Conservation (phyloP, 2,113 vertebrate species). For the Notechis scutatus region DNA sequence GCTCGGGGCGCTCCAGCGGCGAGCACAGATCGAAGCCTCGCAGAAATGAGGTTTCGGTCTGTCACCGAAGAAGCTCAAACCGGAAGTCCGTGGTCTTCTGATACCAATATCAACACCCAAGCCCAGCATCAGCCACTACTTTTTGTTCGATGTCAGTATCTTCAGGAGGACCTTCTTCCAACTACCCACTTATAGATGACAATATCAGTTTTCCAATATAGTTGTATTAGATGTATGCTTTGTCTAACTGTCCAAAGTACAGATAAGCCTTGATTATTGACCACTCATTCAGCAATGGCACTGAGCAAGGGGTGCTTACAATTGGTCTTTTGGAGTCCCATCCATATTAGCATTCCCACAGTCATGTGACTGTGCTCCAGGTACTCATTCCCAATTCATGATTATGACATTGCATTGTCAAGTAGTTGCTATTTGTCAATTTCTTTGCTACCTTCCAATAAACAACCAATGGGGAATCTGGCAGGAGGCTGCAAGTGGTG, state of each 20-base stretch:
- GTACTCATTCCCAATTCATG: background rate
- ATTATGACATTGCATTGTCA: background rate
- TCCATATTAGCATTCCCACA: background rate
- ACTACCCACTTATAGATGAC: background rate
- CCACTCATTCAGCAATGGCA: background rate
- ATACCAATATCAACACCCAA: background rate
- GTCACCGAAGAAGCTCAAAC: too few species aligned
- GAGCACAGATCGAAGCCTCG: too few species aligned
- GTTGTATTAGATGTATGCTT: background rate
- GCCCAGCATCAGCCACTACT: background rate
- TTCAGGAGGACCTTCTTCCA: background rate
- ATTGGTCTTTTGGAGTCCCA: background rate
- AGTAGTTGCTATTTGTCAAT: background rate
- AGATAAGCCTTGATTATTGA: background rate
- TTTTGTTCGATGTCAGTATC: background rate
- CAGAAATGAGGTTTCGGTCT: too few species aligned
- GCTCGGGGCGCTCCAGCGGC: too few species aligned
- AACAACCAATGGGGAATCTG: background rate
- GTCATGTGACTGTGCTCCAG: background rate
- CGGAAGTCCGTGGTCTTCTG: background rate
- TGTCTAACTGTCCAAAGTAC: background rate
- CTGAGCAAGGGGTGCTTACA: background rate
- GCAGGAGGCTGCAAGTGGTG: background rate
- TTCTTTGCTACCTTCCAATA: background rate
- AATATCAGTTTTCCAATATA: background rate